These are phyloP conservation scores for Phrynosoma platyrhinos DNA, from an alignment of 2,113 vertebrate species.

Conservation along the genomic window DNA sequence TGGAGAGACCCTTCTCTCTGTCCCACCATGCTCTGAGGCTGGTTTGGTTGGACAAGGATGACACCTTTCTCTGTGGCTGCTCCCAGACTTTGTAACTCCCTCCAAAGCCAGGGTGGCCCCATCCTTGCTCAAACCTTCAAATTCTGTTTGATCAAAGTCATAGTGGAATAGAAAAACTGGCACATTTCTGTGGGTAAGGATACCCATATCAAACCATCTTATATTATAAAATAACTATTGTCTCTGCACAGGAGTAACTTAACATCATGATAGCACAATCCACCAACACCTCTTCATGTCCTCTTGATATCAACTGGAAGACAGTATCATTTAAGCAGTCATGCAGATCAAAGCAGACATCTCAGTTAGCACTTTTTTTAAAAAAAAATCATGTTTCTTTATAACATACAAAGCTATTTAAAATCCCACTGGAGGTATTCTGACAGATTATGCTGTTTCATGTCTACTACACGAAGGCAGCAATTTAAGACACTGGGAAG, in stretches of 20 bases:
- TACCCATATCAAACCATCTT: neutral
- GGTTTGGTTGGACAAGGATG: no score
- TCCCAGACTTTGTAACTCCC: no score
- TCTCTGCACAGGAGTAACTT: neutral
- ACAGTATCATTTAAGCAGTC: conserved; percentile 43
- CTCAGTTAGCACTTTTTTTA: conserved; percentile 28
- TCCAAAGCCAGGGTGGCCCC: no score
- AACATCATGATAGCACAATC: neutral
- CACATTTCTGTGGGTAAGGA: neutral
- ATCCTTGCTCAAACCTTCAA: neutral
- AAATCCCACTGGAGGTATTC: conserved; percentile 61
- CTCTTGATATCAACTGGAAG: conserved; percentile 30
- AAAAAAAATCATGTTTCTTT: conserved; percentile 38
- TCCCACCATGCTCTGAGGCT: no score
- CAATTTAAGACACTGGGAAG: conserved; percentile 64
- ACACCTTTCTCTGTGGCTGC: no score
- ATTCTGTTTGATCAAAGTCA: neutral
- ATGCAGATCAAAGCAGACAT: conserved; percentile 43
- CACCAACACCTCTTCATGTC: conserved; percentile 41
- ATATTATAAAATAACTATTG: neutral
- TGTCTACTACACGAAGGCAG: conserved; percentile 61
- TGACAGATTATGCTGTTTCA: conserved; percentile 66
- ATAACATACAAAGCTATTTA: conserved; percentile 49
- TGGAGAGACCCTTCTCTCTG: no score
- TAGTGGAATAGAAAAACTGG: neutral